These are phyloP conservation scores for Aricia agestis DNA, from an alignment of 1,140 invertebrate genomes.

Conservation along the genomic window DNA sequence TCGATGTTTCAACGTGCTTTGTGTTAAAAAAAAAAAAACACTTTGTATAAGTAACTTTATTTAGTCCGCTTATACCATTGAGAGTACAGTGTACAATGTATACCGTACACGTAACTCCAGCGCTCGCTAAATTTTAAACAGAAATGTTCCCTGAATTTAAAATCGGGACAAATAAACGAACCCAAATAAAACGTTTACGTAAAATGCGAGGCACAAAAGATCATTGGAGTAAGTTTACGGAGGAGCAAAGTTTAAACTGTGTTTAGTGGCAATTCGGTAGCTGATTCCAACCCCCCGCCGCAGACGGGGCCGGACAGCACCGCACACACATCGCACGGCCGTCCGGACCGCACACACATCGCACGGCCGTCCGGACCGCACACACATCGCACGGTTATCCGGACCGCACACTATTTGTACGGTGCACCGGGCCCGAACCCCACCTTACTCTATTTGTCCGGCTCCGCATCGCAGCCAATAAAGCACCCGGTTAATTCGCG, in stretches of 20 bases:
- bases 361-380: not conserved
- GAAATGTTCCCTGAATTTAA: slow-evolving; percentile 1
- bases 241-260: slow-evolving; percentile 8
- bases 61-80: not conserved
- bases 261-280: slow-evolving; percentile 9
- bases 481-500: slow-evolving; percentile 50
- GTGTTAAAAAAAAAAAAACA: no score
- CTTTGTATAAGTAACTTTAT: no score
- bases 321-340: not conserved
- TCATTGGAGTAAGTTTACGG: slow-evolving; percentile 14
- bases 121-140: not conserved
- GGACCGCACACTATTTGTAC: slow-evolving; percentile 37
- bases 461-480: slow-evolving; percentile 39
- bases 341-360: not conserved
- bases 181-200: not conserved
- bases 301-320: not conserved
- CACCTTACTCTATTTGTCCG: slow-evolving; percentile 19
- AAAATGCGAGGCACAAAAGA: slow-evolving; percentile 5
- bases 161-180: not conserved
- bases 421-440: not conserved
- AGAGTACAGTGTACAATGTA: no score
- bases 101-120: not conserved
- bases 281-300: slow-evolving; percentile 7
- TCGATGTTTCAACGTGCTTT: no score
- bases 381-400: not conserved